These are phyloP conservation scores for Lucilia cuprina DNA, from an alignment of 1,140 invertebrate genomes.

Conservation along the genomic window DNA sequence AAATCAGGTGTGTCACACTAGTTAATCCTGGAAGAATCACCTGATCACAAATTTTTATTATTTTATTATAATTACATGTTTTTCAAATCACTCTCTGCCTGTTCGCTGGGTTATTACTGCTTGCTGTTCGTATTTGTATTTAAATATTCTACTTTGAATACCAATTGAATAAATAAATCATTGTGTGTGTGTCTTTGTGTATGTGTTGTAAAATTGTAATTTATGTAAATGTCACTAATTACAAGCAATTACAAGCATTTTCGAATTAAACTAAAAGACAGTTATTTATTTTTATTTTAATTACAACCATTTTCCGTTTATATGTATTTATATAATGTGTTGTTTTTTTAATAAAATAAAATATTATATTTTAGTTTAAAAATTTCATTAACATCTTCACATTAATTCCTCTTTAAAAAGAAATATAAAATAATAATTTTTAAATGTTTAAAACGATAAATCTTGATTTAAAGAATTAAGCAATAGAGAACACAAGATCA, in stretches of 20 bases:
- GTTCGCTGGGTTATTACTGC: too few relatives aligned
- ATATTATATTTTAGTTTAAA: too few relatives aligned
- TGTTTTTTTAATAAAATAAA: too few relatives aligned
- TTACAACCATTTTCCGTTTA: background rate
- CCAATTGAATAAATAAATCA: background rate
- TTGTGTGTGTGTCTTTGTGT: background rate
- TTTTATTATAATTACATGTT: too few relatives aligned
- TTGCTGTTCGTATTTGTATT: background rate
- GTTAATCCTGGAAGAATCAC: too few relatives aligned
- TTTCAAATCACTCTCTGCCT: too few relatives aligned
- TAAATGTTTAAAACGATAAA: background rate
- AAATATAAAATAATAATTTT: background rate
- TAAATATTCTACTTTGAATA: background rate
- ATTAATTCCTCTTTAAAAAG: too few relatives aligned
- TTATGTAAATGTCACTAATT: background rate
- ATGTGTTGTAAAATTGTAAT: background rate
- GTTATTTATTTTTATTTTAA: slow-evolving; percentile 4
- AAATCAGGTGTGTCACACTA: too few relatives aligned
- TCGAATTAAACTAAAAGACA: background rate
- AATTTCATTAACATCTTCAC: too few relatives aligned
- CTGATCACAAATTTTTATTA: too few relatives aligned
- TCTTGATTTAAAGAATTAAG: background rate
- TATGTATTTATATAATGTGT: too few relatives aligned
- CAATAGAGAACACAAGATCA: too few relatives aligned
- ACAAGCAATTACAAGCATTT: background rate